Evolutionary conservation across 2,797 vertebrate species (phyloP).

Genomic region (Megalops cyprinoides): DNA sequence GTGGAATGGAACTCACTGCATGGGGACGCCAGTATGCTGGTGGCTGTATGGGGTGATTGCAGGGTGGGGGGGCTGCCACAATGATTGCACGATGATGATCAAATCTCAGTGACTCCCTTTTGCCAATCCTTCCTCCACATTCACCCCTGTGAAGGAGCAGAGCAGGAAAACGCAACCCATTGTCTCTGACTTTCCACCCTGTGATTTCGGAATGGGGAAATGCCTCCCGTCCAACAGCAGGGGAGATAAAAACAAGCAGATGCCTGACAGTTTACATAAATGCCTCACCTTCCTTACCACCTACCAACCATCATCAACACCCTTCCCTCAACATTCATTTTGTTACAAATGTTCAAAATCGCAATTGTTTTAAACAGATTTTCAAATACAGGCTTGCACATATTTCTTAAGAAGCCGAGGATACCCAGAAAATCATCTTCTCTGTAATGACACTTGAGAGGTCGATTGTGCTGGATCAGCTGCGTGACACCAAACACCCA

Average conservation of each 20-base stretch:
- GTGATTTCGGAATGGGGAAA: background rate
- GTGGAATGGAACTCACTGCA: slow-evolving; percentile 58
- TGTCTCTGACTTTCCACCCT: background rate
- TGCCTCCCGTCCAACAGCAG: background rate
- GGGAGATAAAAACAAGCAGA: no score
- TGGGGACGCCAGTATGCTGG: slow-evolving; percentile 66
- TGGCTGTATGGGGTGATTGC: slow-evolving; percentile 54
- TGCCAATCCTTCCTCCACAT: background rate
- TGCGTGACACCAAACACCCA: slow-evolving; percentile 63
- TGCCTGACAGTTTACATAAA: background rate
- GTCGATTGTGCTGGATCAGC: slow-evolving; percentile 31
- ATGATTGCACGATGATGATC: background rate
- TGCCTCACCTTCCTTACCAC: background rate
- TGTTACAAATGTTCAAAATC: background rate
- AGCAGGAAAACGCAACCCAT: background rate
- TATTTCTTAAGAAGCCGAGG: background rate
- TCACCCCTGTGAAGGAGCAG: background rate
- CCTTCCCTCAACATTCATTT: no score
- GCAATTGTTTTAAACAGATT: background rate
- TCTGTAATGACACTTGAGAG: slow-evolving; percentile 17
- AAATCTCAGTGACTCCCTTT: background rate
- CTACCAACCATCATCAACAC: background rate
- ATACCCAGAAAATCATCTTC: background rate
- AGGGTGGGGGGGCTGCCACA: slow-evolving; percentile 52
- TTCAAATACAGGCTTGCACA: background rate